Percentiles rank a stretch among this genome's conserved stretches.
Conservation (phyloP, 2,113 vertebrate genomes). For the Lampris incognitus region DNA sequence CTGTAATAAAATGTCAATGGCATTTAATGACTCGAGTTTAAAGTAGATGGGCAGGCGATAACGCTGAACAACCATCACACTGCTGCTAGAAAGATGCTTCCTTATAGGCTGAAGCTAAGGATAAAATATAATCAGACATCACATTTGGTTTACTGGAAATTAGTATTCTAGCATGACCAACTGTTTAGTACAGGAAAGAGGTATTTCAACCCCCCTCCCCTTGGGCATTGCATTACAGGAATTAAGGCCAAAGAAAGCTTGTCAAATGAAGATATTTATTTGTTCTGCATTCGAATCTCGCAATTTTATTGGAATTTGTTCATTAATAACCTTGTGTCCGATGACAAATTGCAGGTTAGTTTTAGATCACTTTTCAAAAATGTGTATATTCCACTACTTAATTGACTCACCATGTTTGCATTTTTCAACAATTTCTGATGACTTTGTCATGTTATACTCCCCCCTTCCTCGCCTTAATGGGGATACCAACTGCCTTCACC, state of each 20-base stretch:
- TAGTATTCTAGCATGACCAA: conserved; percentile 24
- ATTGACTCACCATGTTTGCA: too few species aligned
- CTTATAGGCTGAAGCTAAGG: conserved; percentile 48
- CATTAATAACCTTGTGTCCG: background rate
- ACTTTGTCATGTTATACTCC: too few species aligned
- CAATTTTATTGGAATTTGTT: too few species aligned
- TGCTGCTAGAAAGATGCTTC: conserved; percentile 59
- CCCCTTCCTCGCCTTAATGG: background rate
- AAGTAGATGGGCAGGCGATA: conserved; percentile 41
- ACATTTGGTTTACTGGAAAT: conserved; percentile 48
- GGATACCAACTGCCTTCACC: background rate
- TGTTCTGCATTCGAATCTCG: background rate
- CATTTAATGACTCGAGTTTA: conserved; percentile 66
- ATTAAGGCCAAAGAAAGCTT: background rate
- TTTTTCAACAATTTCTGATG: too few species aligned
- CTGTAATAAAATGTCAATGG: conserved; percentile 73
- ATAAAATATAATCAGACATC: conserved; percentile 60
- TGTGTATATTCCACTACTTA: background rate
- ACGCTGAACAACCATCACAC: conserved; percentile 57
- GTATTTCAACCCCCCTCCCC: too few species aligned
- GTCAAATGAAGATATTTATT: conserved; percentile 27
- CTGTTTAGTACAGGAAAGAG: conserved; percentile 13
- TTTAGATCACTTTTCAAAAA: background rate
- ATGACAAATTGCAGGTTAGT: background rate
- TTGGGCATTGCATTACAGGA: too few species aligned